Evolutionary conservation across 2,888 invertebrate genomes (phyloP).

Genomic region (Allygus modestus): DNA sequence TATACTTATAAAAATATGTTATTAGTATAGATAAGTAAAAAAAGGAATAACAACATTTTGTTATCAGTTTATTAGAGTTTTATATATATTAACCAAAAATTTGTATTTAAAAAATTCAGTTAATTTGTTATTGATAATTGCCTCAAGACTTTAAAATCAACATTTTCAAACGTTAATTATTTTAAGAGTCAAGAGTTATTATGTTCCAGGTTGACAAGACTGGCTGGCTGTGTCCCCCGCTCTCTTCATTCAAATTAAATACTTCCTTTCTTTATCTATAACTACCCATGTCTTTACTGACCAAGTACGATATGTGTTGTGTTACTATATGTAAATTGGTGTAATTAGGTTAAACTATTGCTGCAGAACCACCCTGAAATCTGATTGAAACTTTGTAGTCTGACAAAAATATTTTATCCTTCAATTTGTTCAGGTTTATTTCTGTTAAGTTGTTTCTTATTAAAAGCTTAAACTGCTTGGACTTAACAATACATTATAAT

Average conservation of each 20-base stretch:
- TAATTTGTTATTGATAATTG: too few species aligned
- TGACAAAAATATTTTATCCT: background rate
- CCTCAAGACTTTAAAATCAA: too few species aligned
- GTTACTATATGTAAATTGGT: background rate
- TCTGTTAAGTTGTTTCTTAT: background rate
- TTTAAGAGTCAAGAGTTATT: too few species aligned
- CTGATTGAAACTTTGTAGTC: background rate
- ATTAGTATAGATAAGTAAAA: too few species aligned
- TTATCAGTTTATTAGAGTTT: too few species aligned
- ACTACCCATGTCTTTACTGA: background rate
- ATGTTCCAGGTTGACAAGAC: conserved; percentile 25
- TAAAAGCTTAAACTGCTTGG: conserved; percentile 14
- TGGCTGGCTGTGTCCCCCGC: conserved; percentile 40
- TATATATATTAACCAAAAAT: too few species aligned
- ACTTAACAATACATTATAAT: conserved; percentile 4
- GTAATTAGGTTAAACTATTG: background rate
- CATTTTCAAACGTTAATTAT: too few species aligned
- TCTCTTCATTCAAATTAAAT: background rate
- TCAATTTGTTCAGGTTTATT: background rate
- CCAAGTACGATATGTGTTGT: background rate
- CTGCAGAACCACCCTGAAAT: background rate
- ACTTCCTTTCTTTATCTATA: background rate
- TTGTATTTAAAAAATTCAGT: too few species aligned
- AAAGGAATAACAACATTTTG: too few species aligned
- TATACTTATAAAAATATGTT: too few species aligned